Conservation (phyloP, 35 echinoderm and acorn worm species). For the Holothuria glaberrima region DNA sequence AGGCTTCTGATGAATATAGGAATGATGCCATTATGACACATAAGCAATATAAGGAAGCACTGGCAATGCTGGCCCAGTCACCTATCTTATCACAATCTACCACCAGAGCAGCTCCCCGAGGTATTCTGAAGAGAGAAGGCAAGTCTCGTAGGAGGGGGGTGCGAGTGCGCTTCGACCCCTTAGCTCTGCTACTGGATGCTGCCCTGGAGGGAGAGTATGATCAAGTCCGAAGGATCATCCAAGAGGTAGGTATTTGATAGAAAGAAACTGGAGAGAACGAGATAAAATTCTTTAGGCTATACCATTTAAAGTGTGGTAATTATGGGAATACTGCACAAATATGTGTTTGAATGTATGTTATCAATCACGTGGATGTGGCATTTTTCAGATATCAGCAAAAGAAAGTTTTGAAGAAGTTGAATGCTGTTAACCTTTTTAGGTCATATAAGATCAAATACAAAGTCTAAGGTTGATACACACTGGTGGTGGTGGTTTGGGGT, state of each 20-base stretch:
- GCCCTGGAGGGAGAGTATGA: slow-evolving; percentile 96
- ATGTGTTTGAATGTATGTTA: no score
- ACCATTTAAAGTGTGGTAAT: no score
- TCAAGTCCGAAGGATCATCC: slow-evolving; percentile 88
- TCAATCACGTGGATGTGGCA: no score
- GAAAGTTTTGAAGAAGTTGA: no score
- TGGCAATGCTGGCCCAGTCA: slow-evolving; percentile 69
- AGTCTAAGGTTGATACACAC: no score
- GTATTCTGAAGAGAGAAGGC: slow-evolving; percentile 79
- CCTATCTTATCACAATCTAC: slow-evolving; percentile 57
- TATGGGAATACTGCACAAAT: no score
- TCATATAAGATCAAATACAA: no score
- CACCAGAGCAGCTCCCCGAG: slow-evolving; percentile 57
- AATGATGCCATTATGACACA: slow-evolving; percentile 88
- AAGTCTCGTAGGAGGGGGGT: slow-evolving; percentile 62
- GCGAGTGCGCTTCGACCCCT: slow-evolving; percentile 92
- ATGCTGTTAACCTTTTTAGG: no score
- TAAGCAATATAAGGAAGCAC: slow-evolving; percentile 81
- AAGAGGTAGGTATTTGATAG: slow-evolving; percentile 72
- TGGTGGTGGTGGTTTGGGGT: no score
- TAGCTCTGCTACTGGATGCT: slow-evolving; percentile 95
- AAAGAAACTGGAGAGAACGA: no score
- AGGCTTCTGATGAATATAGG: slow-evolving; percentile 54
- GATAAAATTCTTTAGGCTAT: no score
- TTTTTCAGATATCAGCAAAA: no score